These are phyloP conservation scores for Apodemia duryi DNA, from an alignment of 2,888 invertebrate genomes.

Conservation along the genomic window DNA sequence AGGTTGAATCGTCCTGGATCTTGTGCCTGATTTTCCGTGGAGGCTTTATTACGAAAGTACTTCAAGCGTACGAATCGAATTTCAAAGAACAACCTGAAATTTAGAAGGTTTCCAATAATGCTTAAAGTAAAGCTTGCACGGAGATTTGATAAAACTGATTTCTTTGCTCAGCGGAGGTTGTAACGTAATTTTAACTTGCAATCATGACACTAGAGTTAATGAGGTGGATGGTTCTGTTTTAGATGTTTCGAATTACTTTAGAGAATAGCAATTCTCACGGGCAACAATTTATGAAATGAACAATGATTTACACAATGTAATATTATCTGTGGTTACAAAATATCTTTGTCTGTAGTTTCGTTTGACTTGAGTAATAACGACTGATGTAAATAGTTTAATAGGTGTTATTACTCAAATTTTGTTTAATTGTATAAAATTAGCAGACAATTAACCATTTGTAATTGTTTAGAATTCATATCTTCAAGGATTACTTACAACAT, in stretches of 20 bases:
- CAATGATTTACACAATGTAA: conserved; percentile 11
- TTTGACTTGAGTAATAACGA: conserved; percentile 1
- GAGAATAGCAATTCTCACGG: conserved; percentile 19
- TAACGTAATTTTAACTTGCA: conserved; percentile 38
- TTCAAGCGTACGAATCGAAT: conserved; percentile 23
- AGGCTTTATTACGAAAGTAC: conserved; percentile 24
- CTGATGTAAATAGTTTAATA: background rate
- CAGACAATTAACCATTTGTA: background rate
- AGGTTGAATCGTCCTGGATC: conserved; percentile 48
- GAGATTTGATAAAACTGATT: conserved; percentile 44
- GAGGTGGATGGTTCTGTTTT: conserved; percentile 19
- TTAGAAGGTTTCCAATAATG: conserved; percentile 26
- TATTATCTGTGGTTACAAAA: conserved; percentile 3
- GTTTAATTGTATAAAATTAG: conserved; percentile 6
- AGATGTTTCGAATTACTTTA: conserved; percentile 22
- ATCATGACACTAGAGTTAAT: conserved; percentile 19
- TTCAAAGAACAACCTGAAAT: conserved; percentile 23
- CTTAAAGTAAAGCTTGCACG: conserved; percentile 36
- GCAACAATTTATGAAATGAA: conserved; percentile 6
- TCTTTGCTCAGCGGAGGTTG: conserved; percentile 72
- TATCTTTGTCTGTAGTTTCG: conserved; percentile 6
- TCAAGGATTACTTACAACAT: conserved; percentile 1
- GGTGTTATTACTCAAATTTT: conserved; percentile 1
- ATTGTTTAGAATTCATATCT: background rate
- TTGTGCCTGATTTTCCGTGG: conserved; percentile 51